Evolutionary conservation across 2,113 vertebrate species (phyloP).

Genomic region (Zingel zingel): DNA sequence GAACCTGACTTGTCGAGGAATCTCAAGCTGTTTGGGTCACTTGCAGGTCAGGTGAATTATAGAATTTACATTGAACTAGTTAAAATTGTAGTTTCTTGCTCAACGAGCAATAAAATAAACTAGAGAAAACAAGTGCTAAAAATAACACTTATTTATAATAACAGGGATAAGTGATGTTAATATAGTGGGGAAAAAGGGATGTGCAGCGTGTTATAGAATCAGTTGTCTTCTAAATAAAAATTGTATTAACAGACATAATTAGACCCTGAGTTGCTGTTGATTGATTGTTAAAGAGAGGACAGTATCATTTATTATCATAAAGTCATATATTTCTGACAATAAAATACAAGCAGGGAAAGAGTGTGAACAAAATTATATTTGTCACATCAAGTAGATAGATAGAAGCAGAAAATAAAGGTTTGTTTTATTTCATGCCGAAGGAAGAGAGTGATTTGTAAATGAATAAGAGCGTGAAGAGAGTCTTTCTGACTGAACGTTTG

Average conservation of each 20-base stretch:
- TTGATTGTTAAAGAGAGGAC: not conserved
- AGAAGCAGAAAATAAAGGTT: not conserved
- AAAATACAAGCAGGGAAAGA: not conserved
- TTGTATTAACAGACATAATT: no score
- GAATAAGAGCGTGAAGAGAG: no score
- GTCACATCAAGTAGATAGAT: not conserved
- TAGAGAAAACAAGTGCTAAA: not conserved
- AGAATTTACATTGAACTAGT: not conserved
- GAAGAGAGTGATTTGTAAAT: no score
- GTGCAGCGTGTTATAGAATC: not conserved
- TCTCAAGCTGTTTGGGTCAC: constrained; percentile 49
- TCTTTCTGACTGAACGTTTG: no score
- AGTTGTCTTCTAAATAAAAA: not conserved
- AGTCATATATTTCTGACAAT: not conserved
- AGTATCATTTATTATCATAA: not conserved
- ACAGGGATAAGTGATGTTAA: not conserved
- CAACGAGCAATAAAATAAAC: not conserved
- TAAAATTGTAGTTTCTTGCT: not conserved
- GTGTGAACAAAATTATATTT: not conserved
- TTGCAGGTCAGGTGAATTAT: constrained; percentile 23
- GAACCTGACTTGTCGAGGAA: constrained; percentile 39
- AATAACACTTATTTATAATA: not conserved
- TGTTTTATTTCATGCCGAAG: not conserved
- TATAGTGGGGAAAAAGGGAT: not conserved
- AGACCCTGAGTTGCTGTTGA: not conserved